phyloP scores from a whole-genome alignment of 2,113 vertebrate species.

The Lampris megalopsis region DNA sequence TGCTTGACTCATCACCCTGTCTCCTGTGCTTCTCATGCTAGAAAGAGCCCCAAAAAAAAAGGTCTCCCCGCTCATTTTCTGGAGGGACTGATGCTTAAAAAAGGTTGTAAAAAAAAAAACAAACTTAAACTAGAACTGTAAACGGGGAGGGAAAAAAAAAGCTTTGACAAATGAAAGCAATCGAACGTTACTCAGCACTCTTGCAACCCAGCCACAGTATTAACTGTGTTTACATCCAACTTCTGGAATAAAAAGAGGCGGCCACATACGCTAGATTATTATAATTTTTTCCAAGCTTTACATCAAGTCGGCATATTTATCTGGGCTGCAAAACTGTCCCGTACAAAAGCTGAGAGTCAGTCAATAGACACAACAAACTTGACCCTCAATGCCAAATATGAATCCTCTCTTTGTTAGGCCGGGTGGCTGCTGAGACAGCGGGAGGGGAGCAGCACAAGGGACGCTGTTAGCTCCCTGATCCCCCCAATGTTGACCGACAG shows the following conservation, averaged over 20 bases:
- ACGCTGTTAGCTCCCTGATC: background rate
- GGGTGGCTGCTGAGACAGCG: background rate
- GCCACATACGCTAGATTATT: too few relatives aligned
- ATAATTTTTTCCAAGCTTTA: background rate
- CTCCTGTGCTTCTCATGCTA: background rate
- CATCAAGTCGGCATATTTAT: background rate
- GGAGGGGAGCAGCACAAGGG: background rate
- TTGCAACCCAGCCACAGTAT: background rate
- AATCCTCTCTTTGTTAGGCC: slow-evolving; percentile 29
- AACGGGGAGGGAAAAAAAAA: too few relatives aligned
- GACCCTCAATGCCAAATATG: slow-evolving; percentile 17
- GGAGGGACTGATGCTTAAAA: too few relatives aligned
- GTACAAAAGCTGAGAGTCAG: background rate
- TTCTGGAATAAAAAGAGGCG: too few relatives aligned
- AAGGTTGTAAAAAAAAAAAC: too few relatives aligned
- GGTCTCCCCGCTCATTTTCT: too few relatives aligned
- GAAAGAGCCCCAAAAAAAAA: background rate
- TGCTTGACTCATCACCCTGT: slow-evolving; percentile 1
- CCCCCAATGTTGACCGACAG: slow-evolving; percentile 26
- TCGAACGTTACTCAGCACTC: background rate
- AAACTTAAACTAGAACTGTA: too few relatives aligned
- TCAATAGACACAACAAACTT: slow-evolving; percentile 17
- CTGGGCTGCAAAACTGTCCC: slow-evolving; percentile 6
- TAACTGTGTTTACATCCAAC: background rate
- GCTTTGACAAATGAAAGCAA: background rate